These are phyloP conservation scores for Anniella stebbinsi DNA, from an alignment of 2,797 vertebrate genomes.

Conservation along the genomic window DNA sequence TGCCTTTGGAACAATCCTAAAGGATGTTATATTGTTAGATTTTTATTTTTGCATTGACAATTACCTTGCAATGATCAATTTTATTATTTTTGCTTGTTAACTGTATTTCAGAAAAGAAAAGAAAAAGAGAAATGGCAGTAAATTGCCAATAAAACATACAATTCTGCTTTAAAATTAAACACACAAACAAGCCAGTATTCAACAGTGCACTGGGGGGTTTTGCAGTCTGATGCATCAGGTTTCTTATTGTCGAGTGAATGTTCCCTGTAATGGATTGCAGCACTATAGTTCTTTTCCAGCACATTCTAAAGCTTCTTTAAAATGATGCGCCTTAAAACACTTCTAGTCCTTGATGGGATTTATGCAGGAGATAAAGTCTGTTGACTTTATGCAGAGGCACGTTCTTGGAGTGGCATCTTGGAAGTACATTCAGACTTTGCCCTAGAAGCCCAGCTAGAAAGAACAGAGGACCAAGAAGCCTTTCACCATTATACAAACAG, in stretches of 20 bases:
- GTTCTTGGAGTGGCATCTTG: slow-evolving; percentile 54
- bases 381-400: slow-evolving; percentile 17
- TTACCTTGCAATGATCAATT: slow-evolving; percentile 63
- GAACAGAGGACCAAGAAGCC: neutral
- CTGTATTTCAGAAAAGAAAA: slow-evolving; percentile 71
- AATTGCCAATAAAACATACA: slow-evolving; percentile 69
- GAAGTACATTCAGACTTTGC: slow-evolving; percentile 46
- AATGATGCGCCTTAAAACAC: slow-evolving; percentile 72
- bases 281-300: slow-evolving; percentile 62
- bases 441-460: neutral
- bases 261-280: slow-evolving; percentile 70
- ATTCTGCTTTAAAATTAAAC: slow-evolving; percentile 54
- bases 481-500: fast-evolving
- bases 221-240: slow-evolving; percentile 72
- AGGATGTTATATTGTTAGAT: slow-evolving; percentile 28
- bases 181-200: slow-evolving; percentile 72
- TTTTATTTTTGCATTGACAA: slow-evolving; percentile 55
- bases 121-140: slow-evolving; percentile 59
- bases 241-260: slow-evolving; percentile 73
- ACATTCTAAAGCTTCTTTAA: slow-evolving; percentile 68
- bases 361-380: slow-evolving; percentile 67
- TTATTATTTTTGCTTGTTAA: slow-evolving; percentile 68
- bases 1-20: slow-evolving; percentile 23
- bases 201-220: slow-evolving; percentile 71
- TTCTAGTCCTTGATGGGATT: slow-evolving; percentile 72